A percentile compares a stretch with the other conserved stretches of the same genome.
Evolutionary conservation across 1,140 invertebrate species (phyloP).

Genomic region (Papilio xuthus): DNA sequence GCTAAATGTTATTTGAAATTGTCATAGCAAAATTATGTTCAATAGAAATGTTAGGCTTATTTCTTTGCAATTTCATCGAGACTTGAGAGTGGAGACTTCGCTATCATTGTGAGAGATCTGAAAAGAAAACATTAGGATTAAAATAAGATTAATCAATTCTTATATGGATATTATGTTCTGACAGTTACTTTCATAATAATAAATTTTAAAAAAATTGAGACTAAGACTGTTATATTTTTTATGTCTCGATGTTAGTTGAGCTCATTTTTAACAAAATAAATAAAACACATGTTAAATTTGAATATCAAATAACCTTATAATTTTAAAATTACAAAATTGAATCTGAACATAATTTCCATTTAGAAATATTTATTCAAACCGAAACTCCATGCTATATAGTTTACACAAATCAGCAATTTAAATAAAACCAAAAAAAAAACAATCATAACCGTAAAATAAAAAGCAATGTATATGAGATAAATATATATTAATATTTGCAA

Average conservation of each 20-base stretch:
- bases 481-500: constrained; percentile 52
- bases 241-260: background rate
- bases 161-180: constrained; percentile 17
- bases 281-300: background rate
- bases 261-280: background rate
- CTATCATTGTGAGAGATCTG: constrained; percentile 75
- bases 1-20: constrained; percentile 39
- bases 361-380: background rate
- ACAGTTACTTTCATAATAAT: background rate
- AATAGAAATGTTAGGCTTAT: constrained; percentile 45
- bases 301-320: background rate
- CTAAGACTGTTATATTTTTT: too few relatives aligned
- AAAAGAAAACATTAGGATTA: constrained; percentile 49
- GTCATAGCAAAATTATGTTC: constrained; percentile 35
- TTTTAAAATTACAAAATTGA: background rate
- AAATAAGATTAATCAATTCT: constrained; percentile 17
- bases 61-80: constrained; percentile 66
- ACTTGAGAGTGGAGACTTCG: constrained; percentile 69
- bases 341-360: constrained; percentile 23
- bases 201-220: too few relatives aligned
- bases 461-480: constrained; percentile 47
- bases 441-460: constrained; percentile 37
- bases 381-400: background rate
- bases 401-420: constrained; percentile 20
- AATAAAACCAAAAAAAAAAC: constrained; percentile 38